Percentiles rank a stretch among this genome's conserved stretches.
Conservation (phyloP, 2,797 vertebrate genomes). For the Taeniopygia guttata region DNA sequence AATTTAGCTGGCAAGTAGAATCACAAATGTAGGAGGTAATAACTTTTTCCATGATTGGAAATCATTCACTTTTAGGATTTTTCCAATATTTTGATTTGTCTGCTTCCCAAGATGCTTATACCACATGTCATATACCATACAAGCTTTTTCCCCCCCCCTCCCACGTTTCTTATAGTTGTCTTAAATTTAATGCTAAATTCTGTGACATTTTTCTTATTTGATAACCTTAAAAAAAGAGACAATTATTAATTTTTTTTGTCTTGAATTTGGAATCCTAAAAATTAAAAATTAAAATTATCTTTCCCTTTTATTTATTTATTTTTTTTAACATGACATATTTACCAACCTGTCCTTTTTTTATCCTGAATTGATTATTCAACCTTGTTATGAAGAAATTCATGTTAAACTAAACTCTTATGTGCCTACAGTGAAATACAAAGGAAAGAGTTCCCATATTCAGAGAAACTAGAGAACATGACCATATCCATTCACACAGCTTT, state of each 20-base stretch:
- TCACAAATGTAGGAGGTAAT: neutral
- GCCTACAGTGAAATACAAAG: neutral
- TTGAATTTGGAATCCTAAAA: neutral
- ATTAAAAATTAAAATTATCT: neutral
- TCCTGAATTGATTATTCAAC: neutral
- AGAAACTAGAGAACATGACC: neutral
- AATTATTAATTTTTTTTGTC: neutral
- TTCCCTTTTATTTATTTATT: neutral
- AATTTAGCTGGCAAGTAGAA: neutral
- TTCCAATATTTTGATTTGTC: neutral
- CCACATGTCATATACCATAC: rapidly evolving
- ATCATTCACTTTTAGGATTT: neutral
- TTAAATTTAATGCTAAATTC: neutral
- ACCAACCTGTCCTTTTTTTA: neutral
- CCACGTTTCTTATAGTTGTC: neutral
- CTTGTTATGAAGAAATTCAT: neutral
- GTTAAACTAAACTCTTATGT: neutral
- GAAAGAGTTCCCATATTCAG: neutral
- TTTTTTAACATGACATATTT: neutral
- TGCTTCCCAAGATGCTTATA: neutral
- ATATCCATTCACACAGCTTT: neutral
- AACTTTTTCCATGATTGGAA: neutral
- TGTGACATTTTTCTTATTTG: neutral
- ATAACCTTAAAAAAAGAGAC: neutral
- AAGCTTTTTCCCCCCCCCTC: rapidly evolving